Base-by-base conservation (phyloP, 2,113 vertebrate species). In the Corvus moneduloides region DNA sequence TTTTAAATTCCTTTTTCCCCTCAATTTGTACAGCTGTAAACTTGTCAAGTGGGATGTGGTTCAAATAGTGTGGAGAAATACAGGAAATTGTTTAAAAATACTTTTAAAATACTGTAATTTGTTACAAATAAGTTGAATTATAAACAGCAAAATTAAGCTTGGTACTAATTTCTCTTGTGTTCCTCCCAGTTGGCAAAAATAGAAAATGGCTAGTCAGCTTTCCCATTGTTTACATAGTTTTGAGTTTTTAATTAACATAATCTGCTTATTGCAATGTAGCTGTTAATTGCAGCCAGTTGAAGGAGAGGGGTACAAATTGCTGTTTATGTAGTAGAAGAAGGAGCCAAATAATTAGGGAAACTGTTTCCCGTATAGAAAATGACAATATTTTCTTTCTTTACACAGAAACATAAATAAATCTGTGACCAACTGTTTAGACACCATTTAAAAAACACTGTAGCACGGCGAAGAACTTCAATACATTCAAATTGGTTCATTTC, bases 211-310 rank as follows among this genome's bases (percentile, higher is more conserved):
- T 97, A 96, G 92, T 95, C 96, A 97, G 94, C 95, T 95, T 95
- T 96, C 92, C 90, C 93, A 95, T 96, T 96, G 95, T 97, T 97
- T 96, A 96, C 79, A 94, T 84, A 96, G 92, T 94, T 94, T 91
- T 91, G 95, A 96, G 92, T 59, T 97, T 97, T 96, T 97, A 96
- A 97, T 96, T 96, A 97, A 95, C 93, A 86, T 97, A 95, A 96
- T 96, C 95, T 97, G 90, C 92, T 96, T 95, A 97, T 96, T 96
- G 94, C 96, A 93, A 90, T 89, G 95, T 96, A 93, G 94, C 94
- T 94, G 83, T 85, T 97, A 97, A 97, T 97, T 97, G 96, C 95
- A 97, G 93, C 41, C 91, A 56, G 95, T 97, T 95, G 95, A 96
- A 95, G 95, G 89, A 96, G 92, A 95, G 95, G 95, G 95, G 94